Evolutionary conservation across 1,140 invertebrate species (phyloP), one percentile per base, ranked within the genome.

Genomic region (Atta texana): DNA sequence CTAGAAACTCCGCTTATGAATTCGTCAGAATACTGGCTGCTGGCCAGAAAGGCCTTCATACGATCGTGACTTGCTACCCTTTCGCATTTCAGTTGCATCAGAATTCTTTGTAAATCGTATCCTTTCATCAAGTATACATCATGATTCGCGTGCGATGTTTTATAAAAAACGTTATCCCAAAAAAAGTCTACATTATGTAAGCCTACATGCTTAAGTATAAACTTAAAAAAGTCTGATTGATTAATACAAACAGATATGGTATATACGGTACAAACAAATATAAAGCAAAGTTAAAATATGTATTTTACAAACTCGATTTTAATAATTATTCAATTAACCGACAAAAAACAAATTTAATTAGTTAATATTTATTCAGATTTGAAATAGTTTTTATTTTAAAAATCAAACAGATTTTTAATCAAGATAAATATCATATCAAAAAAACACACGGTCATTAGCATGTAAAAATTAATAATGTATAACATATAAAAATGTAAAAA

Each of bases 1-100:
- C 72, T 80, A 88, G 82, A 86, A 86, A 55, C 44, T 59, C 53
- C 82, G 55, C 61, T 89, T 89, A 89, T 89, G 88, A 89, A 89
- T 89, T 88, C 87, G 82, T 85, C 34, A 80, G 49, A 51, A 61
- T 10, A 88, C 51, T 89, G 87, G 88, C 82, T 24, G 68, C 28
- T 12, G 34, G 88, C 88, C 88, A 88, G 75, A 39, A 88, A 75
- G 49, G 80, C 49, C 76, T 61, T 81, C 77, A 66, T 44, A 57
- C 64, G 14, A 71, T 81, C 64, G 64, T 81, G 64, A 81, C 31
- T 49, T 69, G 63, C 61, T 53, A 31, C n/a, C 10, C 77, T 34
- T 57, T 69, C 21, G 77, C 31, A 31, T 81, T 55, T 34, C 51
- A 71, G 64, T 81, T 69, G 44, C 14, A 14, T 39, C 44, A 81